Evolutionary conservation across 2,113 vertebrate genomes (phyloP).

Genomic region (Macquaria ambigua): DNA sequence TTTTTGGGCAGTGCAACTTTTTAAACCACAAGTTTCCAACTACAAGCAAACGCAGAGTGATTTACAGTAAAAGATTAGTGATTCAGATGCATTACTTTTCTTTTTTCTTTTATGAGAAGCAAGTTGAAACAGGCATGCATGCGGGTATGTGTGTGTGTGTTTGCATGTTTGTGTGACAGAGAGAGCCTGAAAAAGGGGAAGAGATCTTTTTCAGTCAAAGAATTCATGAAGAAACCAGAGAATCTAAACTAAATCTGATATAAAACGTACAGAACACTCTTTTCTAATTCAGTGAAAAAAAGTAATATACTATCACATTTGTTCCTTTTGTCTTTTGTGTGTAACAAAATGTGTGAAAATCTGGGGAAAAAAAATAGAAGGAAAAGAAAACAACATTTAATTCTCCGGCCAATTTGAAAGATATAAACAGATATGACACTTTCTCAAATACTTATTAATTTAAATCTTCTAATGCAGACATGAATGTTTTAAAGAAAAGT

Average conservation of each 20-base stretch:
- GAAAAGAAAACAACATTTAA: neutral
- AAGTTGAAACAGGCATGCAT: neutral
- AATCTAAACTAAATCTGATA: neutral
- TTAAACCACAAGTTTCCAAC: neutral
- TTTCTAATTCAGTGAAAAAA: neutral
- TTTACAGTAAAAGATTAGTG: neutral
- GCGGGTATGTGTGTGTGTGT: neutral
- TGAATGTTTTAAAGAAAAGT: neutral
- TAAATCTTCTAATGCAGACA: neutral
- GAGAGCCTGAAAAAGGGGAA: constrained; percentile 7
- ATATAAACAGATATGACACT: neutral
- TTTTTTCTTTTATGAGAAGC: neutral
- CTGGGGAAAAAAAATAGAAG: neutral
- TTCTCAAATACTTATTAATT: neutral
- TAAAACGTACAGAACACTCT: neutral
- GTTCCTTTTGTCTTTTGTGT: neutral
- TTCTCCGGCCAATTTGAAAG: neutral
- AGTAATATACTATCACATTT: neutral
- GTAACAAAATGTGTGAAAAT: neutral
- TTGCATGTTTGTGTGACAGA: neutral
- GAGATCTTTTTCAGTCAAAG: neutral
- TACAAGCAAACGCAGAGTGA: neutral
- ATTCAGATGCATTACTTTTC: neutral
- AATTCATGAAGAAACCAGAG: neutral
- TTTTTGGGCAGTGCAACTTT: neutral